Conservation (phyloP, 1,140 invertebrate species). For the Drosophila serrata region DNA sequence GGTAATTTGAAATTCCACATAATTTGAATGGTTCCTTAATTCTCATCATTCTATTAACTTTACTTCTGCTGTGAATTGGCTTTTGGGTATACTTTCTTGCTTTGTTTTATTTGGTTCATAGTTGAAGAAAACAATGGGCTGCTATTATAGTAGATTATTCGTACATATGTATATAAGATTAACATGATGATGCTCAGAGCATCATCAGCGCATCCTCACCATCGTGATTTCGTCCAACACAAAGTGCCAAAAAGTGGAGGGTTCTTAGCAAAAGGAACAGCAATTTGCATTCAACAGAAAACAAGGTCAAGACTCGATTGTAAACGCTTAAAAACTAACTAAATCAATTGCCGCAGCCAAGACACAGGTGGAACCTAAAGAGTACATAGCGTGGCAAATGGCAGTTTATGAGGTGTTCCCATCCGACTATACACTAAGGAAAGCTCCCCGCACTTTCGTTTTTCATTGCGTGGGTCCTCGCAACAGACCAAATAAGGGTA, state of each 20-base stretch:
- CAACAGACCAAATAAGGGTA: slow-evolving; percentile 22
- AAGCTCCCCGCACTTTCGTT: slow-evolving; percentile 15
- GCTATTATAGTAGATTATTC: slow-evolving; percentile 50
- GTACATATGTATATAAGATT: slow-evolving; percentile 55
- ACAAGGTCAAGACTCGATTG: slow-evolving; percentile 66
- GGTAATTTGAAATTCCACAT: slow-evolving; percentile 70
- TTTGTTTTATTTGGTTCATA: slow-evolving; percentile 44
- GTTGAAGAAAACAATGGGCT: slow-evolving; percentile 63
- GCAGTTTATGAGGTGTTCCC: slow-evolving; percentile 72
- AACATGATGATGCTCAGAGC: slow-evolving; percentile 78
- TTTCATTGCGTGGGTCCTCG: slow-evolving; percentile 5
- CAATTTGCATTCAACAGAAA: slow-evolving; percentile 66
- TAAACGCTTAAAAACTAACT: slow-evolving; percentile 78
- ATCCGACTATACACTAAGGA: slow-evolving; percentile 40
- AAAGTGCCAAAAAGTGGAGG: slow-evolving; percentile 80
- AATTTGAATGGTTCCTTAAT: slow-evolving; percentile 49
- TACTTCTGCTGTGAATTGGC: slow-evolving; percentile 41
- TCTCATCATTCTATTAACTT: slow-evolving; percentile 50
- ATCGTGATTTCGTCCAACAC: slow-evolving; percentile 56
- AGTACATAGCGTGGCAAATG: slow-evolving; percentile 72
- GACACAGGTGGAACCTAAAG: slow-evolving; percentile 64
- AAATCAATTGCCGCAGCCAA: slow-evolving; percentile 70
- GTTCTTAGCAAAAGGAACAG: slow-evolving; percentile 81
- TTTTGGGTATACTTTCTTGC: slow-evolving; percentile 25
- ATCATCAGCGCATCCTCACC: slow-evolving; percentile 49